phyloP scores from a whole-genome alignment of 2,888 invertebrate genomes.

The Ophion slaviceki region DNA sequence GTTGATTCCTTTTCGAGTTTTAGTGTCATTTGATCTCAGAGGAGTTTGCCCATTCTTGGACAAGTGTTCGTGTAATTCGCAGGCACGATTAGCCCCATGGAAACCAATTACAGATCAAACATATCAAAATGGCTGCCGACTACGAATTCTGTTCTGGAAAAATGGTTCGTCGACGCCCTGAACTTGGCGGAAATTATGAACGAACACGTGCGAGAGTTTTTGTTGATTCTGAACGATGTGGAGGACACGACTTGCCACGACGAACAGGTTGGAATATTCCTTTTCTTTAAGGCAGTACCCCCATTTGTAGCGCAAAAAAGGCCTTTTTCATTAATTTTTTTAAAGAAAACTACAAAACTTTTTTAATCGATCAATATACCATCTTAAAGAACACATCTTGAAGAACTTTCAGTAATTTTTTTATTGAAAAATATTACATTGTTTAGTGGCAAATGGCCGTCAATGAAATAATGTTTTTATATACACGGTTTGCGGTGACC shows the following conservation, averaged over 20 bases:
- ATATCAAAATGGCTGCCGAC: slow-evolving; percentile 78
- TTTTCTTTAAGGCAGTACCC: no score
- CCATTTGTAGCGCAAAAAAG: no score
- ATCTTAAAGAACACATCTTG: no score
- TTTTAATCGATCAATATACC: no score
- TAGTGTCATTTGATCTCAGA: background rate
- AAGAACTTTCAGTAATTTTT: no score
- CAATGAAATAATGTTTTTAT: no score
- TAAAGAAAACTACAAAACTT: no score
- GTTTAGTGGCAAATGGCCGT: no score
- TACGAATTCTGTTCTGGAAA: slow-evolving; percentile 70
- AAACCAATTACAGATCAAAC: slow-evolving; percentile 78
- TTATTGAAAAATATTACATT: no score
- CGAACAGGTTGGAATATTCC: slow-evolving; percentile 68
- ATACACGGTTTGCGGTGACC: no score
- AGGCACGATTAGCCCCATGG: slow-evolving; percentile 58
- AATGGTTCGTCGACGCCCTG: slow-evolving; percentile 74
- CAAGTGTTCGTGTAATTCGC: background rate
- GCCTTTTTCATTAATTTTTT: no score
- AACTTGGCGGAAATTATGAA: slow-evolving; percentile 72
- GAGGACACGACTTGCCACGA: slow-evolving; percentile 65
- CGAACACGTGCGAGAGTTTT: slow-evolving; percentile 72
- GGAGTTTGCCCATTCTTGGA: background rate
- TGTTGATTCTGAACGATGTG: slow-evolving; percentile 70
- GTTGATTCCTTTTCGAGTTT: background rate